Evolutionary conservation across 2,888 invertebrate species (phyloP).

Genomic region (Helicoverpa assulta): DNA sequence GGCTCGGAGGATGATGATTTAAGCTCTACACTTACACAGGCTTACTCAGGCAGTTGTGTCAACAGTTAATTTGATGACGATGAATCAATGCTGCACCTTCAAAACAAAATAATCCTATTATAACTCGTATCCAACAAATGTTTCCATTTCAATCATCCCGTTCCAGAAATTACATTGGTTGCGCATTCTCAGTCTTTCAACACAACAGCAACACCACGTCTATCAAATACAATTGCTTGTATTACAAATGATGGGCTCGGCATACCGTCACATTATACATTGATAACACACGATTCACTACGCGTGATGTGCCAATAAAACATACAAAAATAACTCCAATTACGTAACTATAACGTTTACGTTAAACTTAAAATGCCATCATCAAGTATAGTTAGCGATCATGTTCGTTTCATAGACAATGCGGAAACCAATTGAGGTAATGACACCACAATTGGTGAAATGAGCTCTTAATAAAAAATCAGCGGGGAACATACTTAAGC

Average conservation of each 20-base stretch:
- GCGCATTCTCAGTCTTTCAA: constrained; percentile 22
- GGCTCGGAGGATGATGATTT: too few species aligned
- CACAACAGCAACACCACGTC: constrained; percentile 26
- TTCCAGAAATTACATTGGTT: background rate
- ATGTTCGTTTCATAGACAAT: constrained; percentile 37
- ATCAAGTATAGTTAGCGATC: constrained; percentile 50
- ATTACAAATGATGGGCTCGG: constrained; percentile 44
- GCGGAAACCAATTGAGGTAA: constrained; percentile 63
- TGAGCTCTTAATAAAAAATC: constrained; percentile 69
- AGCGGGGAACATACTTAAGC: constrained; percentile 72
- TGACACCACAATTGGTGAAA: constrained; percentile 67
- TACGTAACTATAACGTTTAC: constrained; percentile 37
- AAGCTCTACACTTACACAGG: too few species aligned
- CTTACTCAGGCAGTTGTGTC: too few species aligned
- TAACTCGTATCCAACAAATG: background rate
- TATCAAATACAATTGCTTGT: constrained; percentile 45
- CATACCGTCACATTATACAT: constrained; percentile 55
- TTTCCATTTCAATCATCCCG: background rate
- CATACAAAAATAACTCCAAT: constrained; percentile 44
- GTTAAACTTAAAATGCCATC: constrained; percentile 46
- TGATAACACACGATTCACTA: constrained; percentile 61
- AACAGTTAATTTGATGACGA: too few species aligned
- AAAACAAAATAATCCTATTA: background rate
- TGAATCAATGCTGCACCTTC: background rate
- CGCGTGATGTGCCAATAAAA: constrained; percentile 57